Percentiles rank a stretch among this genome's conserved stretches.
Conservation (phyloP, 2,797 vertebrate species). For the Lemur catta region DNA sequence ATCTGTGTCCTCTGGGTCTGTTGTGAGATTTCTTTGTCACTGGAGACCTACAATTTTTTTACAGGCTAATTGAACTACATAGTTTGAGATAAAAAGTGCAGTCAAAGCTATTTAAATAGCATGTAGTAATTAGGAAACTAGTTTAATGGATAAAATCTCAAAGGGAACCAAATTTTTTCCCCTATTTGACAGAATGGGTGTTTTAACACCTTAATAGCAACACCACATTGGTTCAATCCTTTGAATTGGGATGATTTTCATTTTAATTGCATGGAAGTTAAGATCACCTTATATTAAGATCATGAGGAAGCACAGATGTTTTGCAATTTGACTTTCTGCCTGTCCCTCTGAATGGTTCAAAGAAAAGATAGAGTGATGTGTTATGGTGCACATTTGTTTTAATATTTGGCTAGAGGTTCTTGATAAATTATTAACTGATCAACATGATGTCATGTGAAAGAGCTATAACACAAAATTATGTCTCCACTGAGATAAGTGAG, state of each 20-base stretch:
- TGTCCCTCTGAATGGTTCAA: slow-evolving; percentile 3
- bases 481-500: slow-evolving; percentile 43
- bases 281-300: slow-evolving; percentile 63
- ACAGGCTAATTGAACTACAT: slow-evolving; percentile 67
- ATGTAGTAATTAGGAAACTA: slow-evolving; percentile 65
- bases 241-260: slow-evolving; percentile 75
- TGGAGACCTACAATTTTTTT: slow-evolving; percentile 57
- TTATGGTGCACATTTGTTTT: slow-evolving; percentile 48
- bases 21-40: slow-evolving; percentile 47
- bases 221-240: slow-evolving; percentile 49
- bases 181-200: slow-evolving; percentile 44
- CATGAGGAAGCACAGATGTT: slow-evolving; percentile 53
- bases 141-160: slow-evolving; percentile 69
- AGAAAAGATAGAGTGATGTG: neutral
- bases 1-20: slow-evolving; percentile 41
- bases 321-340: slow-evolving; percentile 41
- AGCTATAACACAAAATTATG: slow-evolving; percentile 65
- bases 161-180: slow-evolving; percentile 32
- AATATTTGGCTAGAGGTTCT: slow-evolving; percentile 58
- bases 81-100: slow-evolving; percentile 52
- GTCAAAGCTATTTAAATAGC: slow-evolving; percentile 62
- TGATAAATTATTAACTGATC: slow-evolving; percentile 70
- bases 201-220: slow-evolving; percentile 66
- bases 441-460: slow-evolving; percentile 21
- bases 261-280: slow-evolving; percentile 66